A percentile compares a stretch with the other conserved stretches of the same genome.
phyloP scores from a whole-genome alignment of 2,888 invertebrate species.

The Notodonta dromedarius region DNA sequence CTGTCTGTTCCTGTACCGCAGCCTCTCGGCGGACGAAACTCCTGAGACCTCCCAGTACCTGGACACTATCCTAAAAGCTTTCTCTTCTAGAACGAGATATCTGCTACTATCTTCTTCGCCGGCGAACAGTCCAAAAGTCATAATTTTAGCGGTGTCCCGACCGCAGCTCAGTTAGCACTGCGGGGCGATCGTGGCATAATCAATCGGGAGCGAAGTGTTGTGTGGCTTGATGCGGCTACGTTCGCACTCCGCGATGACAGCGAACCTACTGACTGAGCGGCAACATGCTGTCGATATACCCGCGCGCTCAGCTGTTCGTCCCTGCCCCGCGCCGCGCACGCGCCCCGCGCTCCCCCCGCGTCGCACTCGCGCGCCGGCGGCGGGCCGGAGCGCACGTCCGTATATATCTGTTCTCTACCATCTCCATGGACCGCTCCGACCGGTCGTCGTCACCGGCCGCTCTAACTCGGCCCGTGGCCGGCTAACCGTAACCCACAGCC shows the following conservation, averaged over 20 bases:
- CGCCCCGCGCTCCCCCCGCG: conserved; percentile 58
- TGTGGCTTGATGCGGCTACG: conserved; percentile 66
- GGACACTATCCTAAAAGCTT: conserved; percentile 79
- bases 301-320: conserved; percentile 84
- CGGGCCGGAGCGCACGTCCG: conserved; percentile 29
- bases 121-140: conserved; percentile 81
- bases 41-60: conserved; percentile 79
- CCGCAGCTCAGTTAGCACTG: conserved; percentile 76
- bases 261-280: conserved; percentile 84
- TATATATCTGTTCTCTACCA: conserved; percentile 1
- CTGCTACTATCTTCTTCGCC: conserved; percentile 77
- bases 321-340: conserved; percentile 66
- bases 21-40: conserved; percentile 73
- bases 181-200: conserved; percentile 78
- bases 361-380: conserved; percentile 50
- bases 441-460: conserved; percentile 25
- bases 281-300: conserved; percentile 86
- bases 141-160: conserved; percentile 79
- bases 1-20: conserved; percentile 66
- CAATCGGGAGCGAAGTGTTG: conserved; percentile 55
- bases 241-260: conserved; percentile 75
- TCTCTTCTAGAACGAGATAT: conserved; percentile 74
- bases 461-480: conserved; percentile 30
- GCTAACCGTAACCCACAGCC: conserved; percentile 46
- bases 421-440: conserved; percentile 24